These are phyloP conservation scores for Dinocampus coccinellae DNA, from an alignment of 2,888 invertebrate genomes.

Conservation along the genomic window DNA sequence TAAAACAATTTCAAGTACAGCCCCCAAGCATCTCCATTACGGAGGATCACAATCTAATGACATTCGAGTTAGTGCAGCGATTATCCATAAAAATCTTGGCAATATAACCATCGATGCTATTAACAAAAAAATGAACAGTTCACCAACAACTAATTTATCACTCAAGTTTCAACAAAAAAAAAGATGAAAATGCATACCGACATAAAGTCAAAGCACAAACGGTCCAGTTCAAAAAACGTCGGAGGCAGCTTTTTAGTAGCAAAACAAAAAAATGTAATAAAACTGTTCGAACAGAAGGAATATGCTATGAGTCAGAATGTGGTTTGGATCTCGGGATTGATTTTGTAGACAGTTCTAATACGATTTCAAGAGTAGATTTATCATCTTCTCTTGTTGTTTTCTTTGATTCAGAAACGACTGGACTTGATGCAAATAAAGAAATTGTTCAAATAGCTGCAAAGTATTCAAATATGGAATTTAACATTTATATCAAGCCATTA, in stretches of 20 bases:
- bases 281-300: constrained; percentile 26
- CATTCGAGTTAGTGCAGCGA: constrained; percentile 38
- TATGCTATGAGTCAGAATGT: constrained; percentile 32
- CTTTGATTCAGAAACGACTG: not conserved
- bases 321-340: constrained; percentile 35
- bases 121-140: constrained; percentile 20
- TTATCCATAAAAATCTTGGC: constrained; percentile 41
- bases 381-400: not conserved
- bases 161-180: constrained; percentile 1
- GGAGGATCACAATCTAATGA: constrained; percentile 41
- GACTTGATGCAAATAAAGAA: constrained; percentile 11
- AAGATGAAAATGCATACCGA: constrained; percentile 26
- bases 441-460: constrained; percentile 21
- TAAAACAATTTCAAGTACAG: constrained; percentile 32
- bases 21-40: constrained; percentile 42
- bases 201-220: not conserved
- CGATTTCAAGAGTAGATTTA: not conserved
- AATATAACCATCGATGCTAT: constrained; percentile 18
- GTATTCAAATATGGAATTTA: not conserved
- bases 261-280: constrained; percentile 19
- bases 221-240: constrained; percentile 34
- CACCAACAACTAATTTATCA: constrained; percentile 32
- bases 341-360: constrained; percentile 28
- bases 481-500: not conserved
- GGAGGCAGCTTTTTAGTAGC: constrained; percentile 29